phyloP scores from a whole-genome alignment of 1,140 invertebrate species.

The Helicorthomorpha holstii region DNA sequence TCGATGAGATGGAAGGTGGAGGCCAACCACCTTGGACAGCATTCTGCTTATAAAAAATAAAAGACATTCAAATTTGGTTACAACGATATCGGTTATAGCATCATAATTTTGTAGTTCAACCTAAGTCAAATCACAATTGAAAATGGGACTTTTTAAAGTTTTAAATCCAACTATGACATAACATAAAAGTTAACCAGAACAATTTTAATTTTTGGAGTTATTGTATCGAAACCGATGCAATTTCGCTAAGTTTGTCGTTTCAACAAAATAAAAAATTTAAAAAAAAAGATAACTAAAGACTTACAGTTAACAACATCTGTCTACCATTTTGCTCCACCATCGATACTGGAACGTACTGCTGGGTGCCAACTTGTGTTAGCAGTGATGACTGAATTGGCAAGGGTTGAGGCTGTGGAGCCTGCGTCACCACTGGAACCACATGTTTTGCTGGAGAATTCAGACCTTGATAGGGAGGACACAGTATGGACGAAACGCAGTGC shows the following conservation, averaged over 20 bases:
- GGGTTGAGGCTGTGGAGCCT: slow-evolving; percentile 44
- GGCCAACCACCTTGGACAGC: slow-evolving; percentile 61
- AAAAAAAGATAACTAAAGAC: slow-evolving; percentile 7
- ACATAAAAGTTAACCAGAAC: no score
- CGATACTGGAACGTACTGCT: slow-evolving; percentile 80
- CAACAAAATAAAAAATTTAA: not conserved
- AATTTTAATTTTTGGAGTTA: no score
- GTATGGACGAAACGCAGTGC: slow-evolving; percentile 68
- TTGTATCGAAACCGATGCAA: no score
- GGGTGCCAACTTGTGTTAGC: slow-evolving; percentile 32
- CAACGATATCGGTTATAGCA: no score
- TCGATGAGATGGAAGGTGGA: slow-evolving; percentile 27
- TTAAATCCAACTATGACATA: no score
- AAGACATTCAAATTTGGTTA: not conserved
- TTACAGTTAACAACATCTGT: slow-evolving; percentile 32
- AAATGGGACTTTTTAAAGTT: no score
- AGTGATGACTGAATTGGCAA: slow-evolving; percentile 31
- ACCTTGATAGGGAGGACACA: slow-evolving; percentile 68
- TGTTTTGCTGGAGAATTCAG: slow-evolving; percentile 71
- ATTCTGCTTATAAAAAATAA: slow-evolving; percentile 32
- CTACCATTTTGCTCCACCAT: slow-evolving; percentile 51
- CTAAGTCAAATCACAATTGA: slow-evolving; percentile 1
- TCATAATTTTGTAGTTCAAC: no score
- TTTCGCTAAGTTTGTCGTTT: no score
- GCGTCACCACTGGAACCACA: slow-evolving; percentile 61